These are phyloP conservation scores for Archilochus colubris DNA, from an alignment of 2,113 vertebrate species.

Conservation along the genomic window DNA sequence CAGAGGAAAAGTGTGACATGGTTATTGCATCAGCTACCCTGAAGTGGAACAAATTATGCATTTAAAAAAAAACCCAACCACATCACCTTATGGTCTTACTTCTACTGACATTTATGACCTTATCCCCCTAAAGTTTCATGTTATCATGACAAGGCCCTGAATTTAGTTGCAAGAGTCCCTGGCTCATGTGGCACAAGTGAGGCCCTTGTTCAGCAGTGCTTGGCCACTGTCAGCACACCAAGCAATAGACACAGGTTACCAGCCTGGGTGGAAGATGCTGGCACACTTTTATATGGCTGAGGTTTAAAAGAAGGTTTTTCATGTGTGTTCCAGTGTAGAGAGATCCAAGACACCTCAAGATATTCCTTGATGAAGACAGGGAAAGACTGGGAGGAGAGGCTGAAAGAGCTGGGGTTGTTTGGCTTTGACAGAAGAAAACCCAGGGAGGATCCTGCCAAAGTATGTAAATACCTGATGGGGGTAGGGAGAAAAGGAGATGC, in stretches of 20 bases:
- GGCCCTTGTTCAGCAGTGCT: background rate
- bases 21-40: slow-evolving; percentile 43
- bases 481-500: background rate
- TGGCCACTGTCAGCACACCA: background rate
- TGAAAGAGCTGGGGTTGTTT: background rate
- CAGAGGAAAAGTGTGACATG: slow-evolving; percentile 26
- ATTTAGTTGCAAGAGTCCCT: background rate
- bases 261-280: background rate
- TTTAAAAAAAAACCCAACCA: background rate
- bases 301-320: background rate
- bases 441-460: background rate
- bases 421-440: background rate
- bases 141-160: background rate
- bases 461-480: background rate
- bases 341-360: background rate
- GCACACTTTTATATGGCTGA: background rate
- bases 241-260: background rate
- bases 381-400: background rate
- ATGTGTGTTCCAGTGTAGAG: background rate
- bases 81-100: background rate
- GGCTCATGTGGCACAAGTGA: background rate
- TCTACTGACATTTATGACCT: background rate
- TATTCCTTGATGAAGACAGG: background rate
- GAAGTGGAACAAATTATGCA: slow-evolving; percentile 34
- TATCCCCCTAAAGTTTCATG: background rate